Evolutionary conservation across 2,888 invertebrate species (phyloP).

Genomic region (Piscicola geometra): DNA sequence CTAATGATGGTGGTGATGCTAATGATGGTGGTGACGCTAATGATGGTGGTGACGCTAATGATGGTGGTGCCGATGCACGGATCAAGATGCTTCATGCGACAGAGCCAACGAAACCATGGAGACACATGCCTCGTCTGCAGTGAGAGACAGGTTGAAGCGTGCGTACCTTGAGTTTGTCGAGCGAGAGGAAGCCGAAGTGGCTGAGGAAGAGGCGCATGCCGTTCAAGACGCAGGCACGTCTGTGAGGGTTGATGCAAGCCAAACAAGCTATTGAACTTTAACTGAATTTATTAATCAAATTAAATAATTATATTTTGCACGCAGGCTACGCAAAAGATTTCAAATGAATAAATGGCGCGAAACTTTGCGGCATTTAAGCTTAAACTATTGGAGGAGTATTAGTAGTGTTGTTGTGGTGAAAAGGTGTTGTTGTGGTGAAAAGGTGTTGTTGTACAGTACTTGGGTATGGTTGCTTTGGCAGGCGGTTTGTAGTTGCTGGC

Average conservation of each 20-base stretch:
- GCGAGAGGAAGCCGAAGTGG: constrained; percentile 81
- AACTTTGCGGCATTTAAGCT: too few relatives aligned
- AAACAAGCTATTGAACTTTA: neutral
- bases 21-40: too few relatives aligned
- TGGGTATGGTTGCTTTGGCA: constrained; percentile 14
- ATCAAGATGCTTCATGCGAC: too few relatives aligned
- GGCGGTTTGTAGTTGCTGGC: constrained; percentile 31
- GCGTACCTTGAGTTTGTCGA: constrained; percentile 61
- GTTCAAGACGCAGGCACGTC: constrained; percentile 69
- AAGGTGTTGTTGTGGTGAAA: too few relatives aligned
- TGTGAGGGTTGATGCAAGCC: constrained; percentile 47
- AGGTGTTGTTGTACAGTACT: neutral
- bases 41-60: neutral
- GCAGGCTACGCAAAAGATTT: too few relatives aligned
- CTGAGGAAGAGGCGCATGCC: constrained; percentile 89
- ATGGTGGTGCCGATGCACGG: neutral
- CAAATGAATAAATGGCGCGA: too few relatives aligned
- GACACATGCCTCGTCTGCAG: constrained; percentile 41
- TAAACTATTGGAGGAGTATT: too few relatives aligned
- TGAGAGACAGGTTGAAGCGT: too few relatives aligned
- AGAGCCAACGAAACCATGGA: neutral
- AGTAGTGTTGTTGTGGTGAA: too few relatives aligned
- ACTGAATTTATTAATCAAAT: too few relatives aligned
- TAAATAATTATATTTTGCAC: too few relatives aligned
- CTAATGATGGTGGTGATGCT: neutral